Evolutionary conservation across 2,797 vertebrate genomes (phyloP).

Genomic region (Tamandua tetradactyla): DNA sequence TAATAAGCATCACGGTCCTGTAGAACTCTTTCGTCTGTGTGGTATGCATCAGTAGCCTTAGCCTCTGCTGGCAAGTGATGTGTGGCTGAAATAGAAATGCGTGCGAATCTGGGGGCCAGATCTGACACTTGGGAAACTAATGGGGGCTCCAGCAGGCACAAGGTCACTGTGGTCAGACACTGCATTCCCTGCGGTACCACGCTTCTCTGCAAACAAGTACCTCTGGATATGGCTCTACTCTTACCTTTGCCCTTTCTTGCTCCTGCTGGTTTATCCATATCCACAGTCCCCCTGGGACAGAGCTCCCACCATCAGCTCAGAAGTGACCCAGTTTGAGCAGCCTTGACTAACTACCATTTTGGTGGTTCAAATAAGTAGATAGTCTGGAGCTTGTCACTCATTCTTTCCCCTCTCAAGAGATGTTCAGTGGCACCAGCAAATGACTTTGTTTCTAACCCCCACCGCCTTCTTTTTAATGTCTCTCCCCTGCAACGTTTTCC

Average conservation of each 20-base stretch:
- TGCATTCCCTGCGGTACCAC: not conserved
- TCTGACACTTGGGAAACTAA: not conserved
- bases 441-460: not conserved
- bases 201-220: not conserved
- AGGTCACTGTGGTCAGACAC: fast-evolving
- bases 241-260: not conserved
- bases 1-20: not conserved
- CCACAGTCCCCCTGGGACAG: not conserved
- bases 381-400: not conserved
- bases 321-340: not conserved
- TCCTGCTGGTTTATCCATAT: not conserved
- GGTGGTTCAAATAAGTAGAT: not conserved
- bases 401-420: not conserved
- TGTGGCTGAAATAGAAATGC: not conserved
- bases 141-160: not conserved
- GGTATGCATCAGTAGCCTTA: not conserved
- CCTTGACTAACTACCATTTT: not conserved
- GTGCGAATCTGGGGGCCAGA: not conserved
- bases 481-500: not conserved
- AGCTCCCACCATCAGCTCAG: not conserved
- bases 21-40: not conserved
- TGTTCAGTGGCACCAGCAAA: not conserved
- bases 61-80: not conserved
- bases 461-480: not conserved
- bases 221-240: not conserved